A percentile compares a stretch with the other conserved stretches of the same genome.
Evolutionary conservation across 2,888 invertebrate genomes (phyloP).

Genomic region (Microdon myrmicae): DNA sequence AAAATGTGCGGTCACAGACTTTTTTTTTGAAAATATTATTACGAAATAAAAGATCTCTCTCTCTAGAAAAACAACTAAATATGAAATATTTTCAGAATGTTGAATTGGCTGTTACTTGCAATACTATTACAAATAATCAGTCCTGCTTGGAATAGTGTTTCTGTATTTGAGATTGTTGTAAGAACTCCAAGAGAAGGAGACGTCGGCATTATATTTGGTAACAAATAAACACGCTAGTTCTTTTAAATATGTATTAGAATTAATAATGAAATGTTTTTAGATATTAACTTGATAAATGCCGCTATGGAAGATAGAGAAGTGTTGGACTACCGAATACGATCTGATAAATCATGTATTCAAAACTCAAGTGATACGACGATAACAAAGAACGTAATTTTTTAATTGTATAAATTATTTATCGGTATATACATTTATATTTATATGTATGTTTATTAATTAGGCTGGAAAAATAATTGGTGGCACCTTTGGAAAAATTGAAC

Average conservation of each 20-base stretch:
- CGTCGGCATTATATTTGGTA: conserved; percentile 63
- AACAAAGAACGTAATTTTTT: conserved; percentile 46
- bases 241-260: not conserved
- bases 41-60: no score
- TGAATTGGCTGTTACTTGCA: not conserved
- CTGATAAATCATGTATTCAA: conserved; percentile 58
- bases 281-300: conserved; percentile 57
- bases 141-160: conserved; percentile 1
- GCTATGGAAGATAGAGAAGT: conserved; percentile 52
- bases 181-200: conserved; percentile 60
- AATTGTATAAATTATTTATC: not conserved
- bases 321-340: conserved; percentile 55
- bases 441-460: conserved; percentile 34
- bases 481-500: conserved; percentile 59
- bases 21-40: no score
- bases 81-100: conserved; percentile 5
- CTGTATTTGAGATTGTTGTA: conserved; percentile 54
- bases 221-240: conserved; percentile 7
- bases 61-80: no score
- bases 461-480: conserved; percentile 60
- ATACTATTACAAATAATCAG: not conserved
- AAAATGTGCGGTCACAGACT: no score
- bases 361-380: conserved; percentile 52
- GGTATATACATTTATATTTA: not conserved
- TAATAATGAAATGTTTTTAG: conserved; percentile 44